Evolutionary conservation across 1,140 invertebrate genomes (phyloP).

Genomic region (Neodiprion pinetum): DNA sequence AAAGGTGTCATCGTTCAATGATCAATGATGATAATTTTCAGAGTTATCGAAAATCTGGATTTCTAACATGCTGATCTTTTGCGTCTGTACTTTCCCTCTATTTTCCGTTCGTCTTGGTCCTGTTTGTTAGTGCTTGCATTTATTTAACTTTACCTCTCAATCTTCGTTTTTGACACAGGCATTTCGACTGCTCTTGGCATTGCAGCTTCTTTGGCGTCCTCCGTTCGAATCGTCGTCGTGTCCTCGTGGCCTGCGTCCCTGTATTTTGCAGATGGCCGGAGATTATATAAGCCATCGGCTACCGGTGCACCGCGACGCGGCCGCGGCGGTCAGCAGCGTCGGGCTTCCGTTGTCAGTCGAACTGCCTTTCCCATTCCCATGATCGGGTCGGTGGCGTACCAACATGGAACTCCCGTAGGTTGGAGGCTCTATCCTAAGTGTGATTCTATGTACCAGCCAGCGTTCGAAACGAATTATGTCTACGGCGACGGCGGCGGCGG

Average conservation of each 20-base stretch:
- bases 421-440: slow-evolving; percentile 46
- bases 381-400: background rate
- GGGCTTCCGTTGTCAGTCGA: slow-evolving; percentile 14
- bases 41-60: too few relatives aligned
- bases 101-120: background rate
- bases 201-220: too few relatives aligned
- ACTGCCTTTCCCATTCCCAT: background rate
- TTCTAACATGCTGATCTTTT: too few relatives aligned
- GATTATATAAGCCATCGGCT: slow-evolving; percentile 39
- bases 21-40: too few relatives aligned
- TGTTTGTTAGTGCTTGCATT: background rate
- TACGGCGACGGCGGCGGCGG: slow-evolving; percentile 11
- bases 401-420: slow-evolving; percentile 6
- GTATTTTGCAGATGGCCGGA: slow-evolving; percentile 22
- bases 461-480: slow-evolving; percentile 46
- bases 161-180: too few relatives aligned
- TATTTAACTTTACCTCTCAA: too few relatives aligned
- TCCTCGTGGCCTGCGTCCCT: slow-evolving; percentile 28
- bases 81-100: too few relatives aligned
- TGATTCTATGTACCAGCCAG: slow-evolving; percentile 52
- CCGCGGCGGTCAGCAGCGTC: slow-evolving; percentile 21
- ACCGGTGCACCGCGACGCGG: slow-evolving; percentile 15
- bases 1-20: too few relatives aligned
- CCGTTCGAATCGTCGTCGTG: too few relatives aligned
- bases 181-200: too few relatives aligned